Base-by-base conservation (phyloP, 2,797 vertebrate genomes). In the Artibeus jamaicensis region DNA sequence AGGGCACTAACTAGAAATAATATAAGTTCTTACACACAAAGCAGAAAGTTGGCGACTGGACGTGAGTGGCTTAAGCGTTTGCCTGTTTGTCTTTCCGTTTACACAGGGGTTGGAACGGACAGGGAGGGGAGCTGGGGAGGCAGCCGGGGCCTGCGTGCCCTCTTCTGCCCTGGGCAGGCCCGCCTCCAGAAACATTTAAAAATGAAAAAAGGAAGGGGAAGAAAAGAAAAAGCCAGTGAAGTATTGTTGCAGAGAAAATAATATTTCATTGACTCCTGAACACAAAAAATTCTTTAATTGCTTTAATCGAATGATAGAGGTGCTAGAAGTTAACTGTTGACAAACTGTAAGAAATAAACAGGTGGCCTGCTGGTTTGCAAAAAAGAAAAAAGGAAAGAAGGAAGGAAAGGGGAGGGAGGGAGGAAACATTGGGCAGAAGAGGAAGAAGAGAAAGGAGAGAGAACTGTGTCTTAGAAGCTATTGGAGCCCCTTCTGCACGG, bases 21-120 rank as follows among this genome's bases (percentile, higher is more conserved):
- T 62, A n/a, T 8, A 46, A 81, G 87, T 68, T 73, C 78, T 93
- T 96, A 92, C 14, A 3, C 67, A 96, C 79, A 87, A 96, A 93
- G 71, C 53, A 29, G 48, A 82, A 77, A 81, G 83, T 29, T 94
- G 94, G 96, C 86, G 76, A 78, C 32, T 4, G 2, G 5, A 73
- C 15, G 18, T 1, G 42, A 86, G 76, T 53, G 74, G 48, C 76
- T 86, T 65, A 71, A 70, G 73, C 78, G 24, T 79, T 48, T 67
- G 16, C 81, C 48, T 91, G 78, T 92, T 93, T 97, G 94, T 93
- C 83, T 97, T 97, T 96, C 96, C 95, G 78, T 46, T 74, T 67
- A 57, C 12, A 91, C 76, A 53, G 79, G 95, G 59, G 93, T 46
- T 65, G 29, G 73, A 77, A 68, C 7, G 74, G 70, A 14, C 46